phyloP scores from a whole-genome alignment of 92 coral and sea anemone species.

The Pocillopora grandis region DNA sequence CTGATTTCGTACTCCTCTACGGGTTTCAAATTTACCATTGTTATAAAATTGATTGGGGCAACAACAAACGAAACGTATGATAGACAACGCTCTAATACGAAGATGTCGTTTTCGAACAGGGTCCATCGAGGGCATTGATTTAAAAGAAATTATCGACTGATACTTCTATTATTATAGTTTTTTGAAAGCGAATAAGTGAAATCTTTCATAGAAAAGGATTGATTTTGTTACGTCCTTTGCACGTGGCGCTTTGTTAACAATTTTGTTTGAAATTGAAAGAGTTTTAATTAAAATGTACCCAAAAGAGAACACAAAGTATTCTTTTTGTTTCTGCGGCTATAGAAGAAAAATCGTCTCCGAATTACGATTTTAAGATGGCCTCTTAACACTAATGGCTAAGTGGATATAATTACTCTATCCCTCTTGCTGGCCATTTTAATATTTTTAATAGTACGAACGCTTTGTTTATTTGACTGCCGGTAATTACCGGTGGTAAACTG shows the following conservation, averaged over 20 bases:
- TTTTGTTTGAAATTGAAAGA: conserved; percentile 6
- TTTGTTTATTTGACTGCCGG: conserved; percentile 17
- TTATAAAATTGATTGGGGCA: no score
- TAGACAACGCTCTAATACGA: no score
- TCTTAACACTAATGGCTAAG: not conserved
- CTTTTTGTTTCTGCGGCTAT: not conserved
- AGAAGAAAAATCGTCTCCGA: not conserved
- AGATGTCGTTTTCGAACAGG: not conserved
- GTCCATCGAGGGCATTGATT: not conserved
- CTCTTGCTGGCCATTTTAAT: not conserved
- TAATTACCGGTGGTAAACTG: conserved; percentile 10
- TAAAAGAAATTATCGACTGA: conserved; percentile 15
- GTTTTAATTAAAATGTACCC: conserved; percentile 13
- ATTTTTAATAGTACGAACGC: not conserved
- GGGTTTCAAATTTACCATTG: not conserved
- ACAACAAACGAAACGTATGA: no score
- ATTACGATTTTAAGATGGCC: not conserved
- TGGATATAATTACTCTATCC: not conserved
- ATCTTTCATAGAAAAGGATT: conserved; percentile 24
- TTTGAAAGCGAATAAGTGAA: not conserved
- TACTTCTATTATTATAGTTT: no score
- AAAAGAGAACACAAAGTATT: not conserved
- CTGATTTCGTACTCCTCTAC: not conserved
- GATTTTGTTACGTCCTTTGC: not conserved
- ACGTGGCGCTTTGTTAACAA: conserved; percentile 3